Evolutionary conservation across 2,888 invertebrate species (phyloP), one percentile per base, ranked within the genome.

Genomic region (Zaprionus bogoriensis): DNA sequence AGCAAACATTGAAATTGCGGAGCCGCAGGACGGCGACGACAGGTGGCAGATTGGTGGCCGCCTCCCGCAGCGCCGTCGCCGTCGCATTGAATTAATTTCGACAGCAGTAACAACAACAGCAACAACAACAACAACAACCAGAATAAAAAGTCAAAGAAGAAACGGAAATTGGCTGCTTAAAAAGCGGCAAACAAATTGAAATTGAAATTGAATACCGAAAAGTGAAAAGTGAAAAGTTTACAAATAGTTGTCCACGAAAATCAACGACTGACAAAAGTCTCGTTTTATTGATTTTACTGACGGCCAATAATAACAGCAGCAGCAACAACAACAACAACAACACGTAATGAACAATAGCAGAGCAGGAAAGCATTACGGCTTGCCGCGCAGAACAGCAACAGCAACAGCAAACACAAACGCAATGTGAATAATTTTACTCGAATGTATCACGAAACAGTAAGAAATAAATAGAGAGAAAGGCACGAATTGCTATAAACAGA

Each of bases 351-450:
- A 30, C 59, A 39, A 44, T 44, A 32, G 60, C 23, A 36, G 66
- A 25, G 52, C 57, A 57, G 20, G 38, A 57, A 41, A 76, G 60
- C 52, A 58, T 53, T 53, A 47, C 42, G 60, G 36, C 52, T 23
- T 51, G 59, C 36, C 59, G 51, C 66, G 32, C 66, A 32, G 55
- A 53, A 52, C 42, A 63, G 60, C 52, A 60, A 51, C 54, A 39
- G 45, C 58, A 74, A 52, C 52, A 61, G 22, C 62, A 66, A 53
- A 67, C 53, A 57, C 47, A 63, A 77, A 73, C 87, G 87, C 87
- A 87, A 86, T 69, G 84, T 83, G 84, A 83, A 81, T 83, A 87
- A 86, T 73, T 87, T 67, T 66, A 63, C 76, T 78, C 48, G 74
- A 84, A 66, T 62, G 66, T 67, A 59, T 51, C 87, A 79, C 82